Evolutionary conservation across 1,140 invertebrate genomes (phyloP).

Genomic region (Drosophila teissieri): DNA sequence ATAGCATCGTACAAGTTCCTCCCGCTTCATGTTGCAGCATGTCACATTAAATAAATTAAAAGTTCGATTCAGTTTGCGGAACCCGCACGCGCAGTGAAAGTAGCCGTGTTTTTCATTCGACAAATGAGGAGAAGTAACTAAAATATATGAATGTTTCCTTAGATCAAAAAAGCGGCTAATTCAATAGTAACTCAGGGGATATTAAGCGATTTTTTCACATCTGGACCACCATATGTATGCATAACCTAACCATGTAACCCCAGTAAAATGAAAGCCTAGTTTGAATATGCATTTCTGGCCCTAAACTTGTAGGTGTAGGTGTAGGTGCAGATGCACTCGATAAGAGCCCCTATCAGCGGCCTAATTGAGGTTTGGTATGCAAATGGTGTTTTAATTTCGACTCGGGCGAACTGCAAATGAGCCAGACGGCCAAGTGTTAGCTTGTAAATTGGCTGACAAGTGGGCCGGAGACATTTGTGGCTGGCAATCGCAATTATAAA

Average conservation of each 20-base stretch:
- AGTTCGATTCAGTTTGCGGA: conserved; percentile 20
- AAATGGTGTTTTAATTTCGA: conserved; percentile 40
- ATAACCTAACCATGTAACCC: too few species aligned
- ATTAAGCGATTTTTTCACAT: too few species aligned
- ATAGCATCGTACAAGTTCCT: conserved; percentile 55
- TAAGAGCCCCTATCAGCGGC: conserved; percentile 2
- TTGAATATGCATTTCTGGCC: neutral
- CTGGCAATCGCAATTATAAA: conserved; percentile 7
- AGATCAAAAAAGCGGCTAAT: too few species aligned
- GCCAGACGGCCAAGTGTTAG: conserved; percentile 14
- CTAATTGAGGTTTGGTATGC: conserved; percentile 42
- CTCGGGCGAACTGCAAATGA: conserved; percentile 30
- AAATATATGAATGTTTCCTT: neutral
- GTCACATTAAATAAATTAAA: conserved; percentile 71
- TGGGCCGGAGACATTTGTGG: conserved; percentile 25
- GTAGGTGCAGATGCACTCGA: conserved; percentile 2
- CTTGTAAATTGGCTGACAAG: conserved; percentile 31
- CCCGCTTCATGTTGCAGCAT: conserved; percentile 16
- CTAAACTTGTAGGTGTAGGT: conserved; percentile 7
- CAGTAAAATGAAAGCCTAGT: too few species aligned
- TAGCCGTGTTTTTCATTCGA: neutral
- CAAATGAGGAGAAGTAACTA: neutral
- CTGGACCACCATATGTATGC: too few species aligned
- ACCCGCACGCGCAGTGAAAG: conserved; percentile 8
- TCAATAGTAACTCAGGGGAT: too few species aligned